Conservation (phyloP, 2,113 vertebrate genomes). For the Tupaia tana region DNA sequence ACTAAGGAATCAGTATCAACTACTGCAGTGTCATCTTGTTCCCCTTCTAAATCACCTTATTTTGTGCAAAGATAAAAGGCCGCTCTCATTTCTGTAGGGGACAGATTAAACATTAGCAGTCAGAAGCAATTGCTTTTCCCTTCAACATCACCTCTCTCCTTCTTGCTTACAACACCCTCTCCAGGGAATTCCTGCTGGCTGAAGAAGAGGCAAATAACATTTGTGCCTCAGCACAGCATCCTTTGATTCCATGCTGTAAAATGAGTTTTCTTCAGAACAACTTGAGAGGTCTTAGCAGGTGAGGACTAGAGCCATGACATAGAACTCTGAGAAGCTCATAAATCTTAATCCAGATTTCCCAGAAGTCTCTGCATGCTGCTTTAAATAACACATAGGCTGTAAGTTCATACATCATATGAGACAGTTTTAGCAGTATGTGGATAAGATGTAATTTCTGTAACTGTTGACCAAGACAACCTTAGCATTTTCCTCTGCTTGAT, state of each 20-base stretch:
- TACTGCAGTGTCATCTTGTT: conserved; percentile 39
- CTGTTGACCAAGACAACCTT: background rate
- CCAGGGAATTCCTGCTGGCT: conserved; percentile 53
- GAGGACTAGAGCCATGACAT: background rate
- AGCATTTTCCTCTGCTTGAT: background rate
- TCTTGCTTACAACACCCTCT: conserved; percentile 42
- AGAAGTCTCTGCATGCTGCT: background rate
- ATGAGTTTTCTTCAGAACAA: conserved; percentile 36
- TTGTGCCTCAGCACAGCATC: conserved; percentile 12
- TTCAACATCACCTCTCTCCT: conserved; percentile 52
- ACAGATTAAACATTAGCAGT: conserved; percentile 75
- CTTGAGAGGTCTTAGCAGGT: background rate
- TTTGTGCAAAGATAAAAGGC: conserved; percentile 73
- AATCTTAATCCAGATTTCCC: background rate
- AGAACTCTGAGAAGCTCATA: background rate
- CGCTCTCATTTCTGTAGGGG: conserved; percentile 60
- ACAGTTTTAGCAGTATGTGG: background rate
- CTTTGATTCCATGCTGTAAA: conserved; percentile 11
- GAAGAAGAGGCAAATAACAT: conserved; percentile 46
- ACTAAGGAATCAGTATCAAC: background rate
- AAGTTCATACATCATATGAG: background rate
- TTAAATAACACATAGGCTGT: background rate
- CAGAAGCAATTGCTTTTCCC: conserved; percentile 62
- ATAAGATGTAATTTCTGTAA: background rate
- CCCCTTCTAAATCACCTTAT: conserved; percentile 62